A percentile compares a stretch with the other conserved stretches of the same genome.
Evolutionary conservation across 2,113 vertebrate species (phyloP).

Genomic region (Centropus bengalensis): DNA sequence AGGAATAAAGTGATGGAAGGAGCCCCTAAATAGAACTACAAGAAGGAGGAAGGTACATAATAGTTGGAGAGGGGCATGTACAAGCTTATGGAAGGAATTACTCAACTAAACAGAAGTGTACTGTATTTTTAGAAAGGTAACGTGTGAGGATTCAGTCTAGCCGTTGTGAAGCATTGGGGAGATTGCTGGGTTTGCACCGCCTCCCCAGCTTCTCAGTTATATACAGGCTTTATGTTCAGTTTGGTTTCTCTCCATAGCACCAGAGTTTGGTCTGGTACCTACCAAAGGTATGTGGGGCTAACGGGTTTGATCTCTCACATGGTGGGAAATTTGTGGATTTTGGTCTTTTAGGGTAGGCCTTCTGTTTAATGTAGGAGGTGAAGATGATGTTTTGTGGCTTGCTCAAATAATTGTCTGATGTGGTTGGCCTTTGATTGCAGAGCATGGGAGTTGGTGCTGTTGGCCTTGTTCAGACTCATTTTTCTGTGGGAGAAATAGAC

Average conservation of each 20-base stretch:
- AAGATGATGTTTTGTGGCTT: not conserved
- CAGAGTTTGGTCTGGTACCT: not conserved
- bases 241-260: not conserved
- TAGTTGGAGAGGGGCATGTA: not conserved
- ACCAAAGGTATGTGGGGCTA: no score
- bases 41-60: no score
- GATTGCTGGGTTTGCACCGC: not conserved
- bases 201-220: accelerated
- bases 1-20: not conserved
- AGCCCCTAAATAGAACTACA: not conserved
- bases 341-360: not conserved
- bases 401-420: not conserved
- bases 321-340: not conserved
- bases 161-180: not conserved
- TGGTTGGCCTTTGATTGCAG: not conserved
- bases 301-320: not conserved
- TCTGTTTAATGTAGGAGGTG: not conserved
- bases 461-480: not conserved
- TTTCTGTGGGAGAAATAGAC: not conserved
- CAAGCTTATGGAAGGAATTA: not conserved
- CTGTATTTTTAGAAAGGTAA: not conserved
- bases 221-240: accelerated
- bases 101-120: not conserved
- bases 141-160: not conserved
- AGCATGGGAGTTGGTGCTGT: not conserved